A percentile compares a stretch with the other conserved stretches of the same genome.
Conservation (phyloP, 2,113 vertebrate genomes). For the Oncorhynchus keta region DNA sequence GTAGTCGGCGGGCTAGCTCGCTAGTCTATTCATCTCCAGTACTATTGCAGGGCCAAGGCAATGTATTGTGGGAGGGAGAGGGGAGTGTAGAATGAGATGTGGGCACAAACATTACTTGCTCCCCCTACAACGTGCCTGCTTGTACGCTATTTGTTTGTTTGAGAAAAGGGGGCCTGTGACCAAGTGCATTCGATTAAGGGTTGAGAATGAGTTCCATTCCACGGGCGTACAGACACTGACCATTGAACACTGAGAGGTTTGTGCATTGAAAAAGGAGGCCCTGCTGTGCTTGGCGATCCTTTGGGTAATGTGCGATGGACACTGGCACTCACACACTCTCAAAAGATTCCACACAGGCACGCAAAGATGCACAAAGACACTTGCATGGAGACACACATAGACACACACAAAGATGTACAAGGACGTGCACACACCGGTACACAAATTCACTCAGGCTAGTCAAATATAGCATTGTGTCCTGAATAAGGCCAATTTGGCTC, state of each 20-base stretch:
- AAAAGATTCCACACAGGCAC: constrained; percentile 35
- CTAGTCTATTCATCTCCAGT: no score
- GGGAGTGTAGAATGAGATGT: constrained; percentile 12
- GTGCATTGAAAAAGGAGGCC: not conserved
- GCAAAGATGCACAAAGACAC: constrained; percentile 27
- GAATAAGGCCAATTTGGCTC: constrained; percentile 67
- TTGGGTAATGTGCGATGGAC: constrained; percentile 28
- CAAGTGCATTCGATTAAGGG: constrained; percentile 56
- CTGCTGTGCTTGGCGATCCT: not conserved
- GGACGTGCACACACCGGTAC: constrained; percentile 21
- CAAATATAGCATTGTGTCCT: constrained; percentile 44
- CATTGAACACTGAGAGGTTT: constrained; percentile 2
- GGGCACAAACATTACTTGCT: constrained; percentile 22
- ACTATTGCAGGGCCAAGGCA: constrained; percentile 14
- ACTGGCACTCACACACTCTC: constrained; percentile 23
- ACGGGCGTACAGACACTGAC: not conserved
- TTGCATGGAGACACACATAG: constrained; percentile 19
- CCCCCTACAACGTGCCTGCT: not conserved
- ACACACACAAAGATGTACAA: constrained; percentile 49
- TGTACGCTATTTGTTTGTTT: constrained; percentile 38
- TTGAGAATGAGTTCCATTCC: not conserved
- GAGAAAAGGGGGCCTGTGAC: constrained; percentile 40
- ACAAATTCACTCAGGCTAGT: constrained; percentile 30
- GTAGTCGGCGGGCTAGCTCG: no score
- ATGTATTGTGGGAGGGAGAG: constrained; percentile 2